Evolutionary conservation across 2,888 invertebrate species (phyloP).

Genomic region (Lasioglossum marginatum): DNA sequence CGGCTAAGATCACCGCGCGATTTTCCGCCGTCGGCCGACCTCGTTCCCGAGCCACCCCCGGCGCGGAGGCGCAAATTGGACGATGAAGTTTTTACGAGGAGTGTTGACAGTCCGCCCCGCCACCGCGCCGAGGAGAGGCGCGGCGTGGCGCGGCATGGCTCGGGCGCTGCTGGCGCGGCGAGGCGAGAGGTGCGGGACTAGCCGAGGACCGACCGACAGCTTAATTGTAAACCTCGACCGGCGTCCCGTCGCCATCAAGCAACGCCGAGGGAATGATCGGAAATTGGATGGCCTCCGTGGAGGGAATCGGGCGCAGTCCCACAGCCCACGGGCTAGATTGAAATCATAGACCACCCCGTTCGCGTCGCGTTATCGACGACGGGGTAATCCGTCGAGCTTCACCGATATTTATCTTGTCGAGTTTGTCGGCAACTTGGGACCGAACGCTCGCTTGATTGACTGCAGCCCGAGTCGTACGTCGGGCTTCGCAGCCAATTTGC

Average conservation of each 20-base stretch:
- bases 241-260: slow-evolving; percentile 59
- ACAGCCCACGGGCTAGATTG: slow-evolving; percentile 66
- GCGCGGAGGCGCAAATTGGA: slow-evolving; percentile 70
- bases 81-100: slow-evolving; percentile 71
- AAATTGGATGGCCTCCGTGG: slow-evolving; percentile 68
- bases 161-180: slow-evolving; percentile 12
- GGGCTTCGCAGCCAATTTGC: slow-evolving; percentile 56
- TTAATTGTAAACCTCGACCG: slow-evolving; percentile 69
- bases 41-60: slow-evolving; percentile 33
- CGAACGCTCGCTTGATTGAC: slow-evolving; percentile 41
- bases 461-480: slow-evolving; percentile 30
- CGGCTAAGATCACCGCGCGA: slow-evolving; percentile 67
- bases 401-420: slow-evolving; percentile 69
- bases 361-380: slow-evolving; percentile 58
- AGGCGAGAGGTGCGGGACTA: slow-evolving; percentile 18
- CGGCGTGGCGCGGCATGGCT: neutral
- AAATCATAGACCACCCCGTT: slow-evolving; percentile 64
- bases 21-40: slow-evolving; percentile 53
- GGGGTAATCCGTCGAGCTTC: slow-evolving; percentile 64
- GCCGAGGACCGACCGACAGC: slow-evolving; percentile 46
- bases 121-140: neutral
- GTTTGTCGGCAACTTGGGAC: slow-evolving; percentile 54
- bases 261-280: slow-evolving; percentile 68
- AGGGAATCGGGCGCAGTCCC: slow-evolving; percentile 30
- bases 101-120: slow-evolving; percentile 62